phyloP scores from a whole-genome alignment of 2,113 vertebrate genomes.

The Sapajus apella region DNA sequence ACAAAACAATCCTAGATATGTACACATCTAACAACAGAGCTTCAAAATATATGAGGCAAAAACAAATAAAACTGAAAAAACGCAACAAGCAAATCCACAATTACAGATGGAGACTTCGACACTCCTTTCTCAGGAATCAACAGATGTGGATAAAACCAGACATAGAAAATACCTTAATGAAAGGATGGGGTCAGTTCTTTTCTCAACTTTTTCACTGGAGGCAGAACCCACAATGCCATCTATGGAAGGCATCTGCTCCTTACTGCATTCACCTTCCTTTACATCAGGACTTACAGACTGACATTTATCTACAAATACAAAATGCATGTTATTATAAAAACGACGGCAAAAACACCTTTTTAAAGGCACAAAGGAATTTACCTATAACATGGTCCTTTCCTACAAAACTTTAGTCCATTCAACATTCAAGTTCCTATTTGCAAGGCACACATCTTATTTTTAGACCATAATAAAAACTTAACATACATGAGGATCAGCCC shows the following conservation, averaged over 20 bases:
- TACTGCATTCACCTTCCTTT: conserved; percentile 33
- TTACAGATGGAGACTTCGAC: neutral
- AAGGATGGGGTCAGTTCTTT: neutral
- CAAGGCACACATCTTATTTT: neutral
- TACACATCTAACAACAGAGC: neutral
- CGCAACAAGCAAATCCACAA: neutral
- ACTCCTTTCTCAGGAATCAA: neutral
- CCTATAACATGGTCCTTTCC: neutral
- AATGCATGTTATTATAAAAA: conserved; percentile 29
- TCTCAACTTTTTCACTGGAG: conserved; percentile 27
- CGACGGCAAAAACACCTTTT: neutral
- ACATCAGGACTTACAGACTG: conserved; percentile 1
- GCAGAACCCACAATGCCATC: conserved; percentile 44
- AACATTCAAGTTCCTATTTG: neutral
- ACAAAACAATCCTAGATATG: neutral
- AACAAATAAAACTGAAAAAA: neutral
- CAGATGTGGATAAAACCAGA: neutral
- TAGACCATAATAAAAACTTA: neutral
- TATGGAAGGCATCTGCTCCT: conserved; percentile 14
- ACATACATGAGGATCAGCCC: neutral
- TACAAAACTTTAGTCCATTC: conserved; percentile 33
- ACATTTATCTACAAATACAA: conserved; percentile 71
- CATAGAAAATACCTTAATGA: conserved; percentile 76
- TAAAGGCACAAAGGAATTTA: conserved; percentile 31
- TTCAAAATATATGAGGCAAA: neutral